Base-by-base conservation (phyloP, 2,797 vertebrate genomes). In the Hyperoplus lanceolatus region DNA sequence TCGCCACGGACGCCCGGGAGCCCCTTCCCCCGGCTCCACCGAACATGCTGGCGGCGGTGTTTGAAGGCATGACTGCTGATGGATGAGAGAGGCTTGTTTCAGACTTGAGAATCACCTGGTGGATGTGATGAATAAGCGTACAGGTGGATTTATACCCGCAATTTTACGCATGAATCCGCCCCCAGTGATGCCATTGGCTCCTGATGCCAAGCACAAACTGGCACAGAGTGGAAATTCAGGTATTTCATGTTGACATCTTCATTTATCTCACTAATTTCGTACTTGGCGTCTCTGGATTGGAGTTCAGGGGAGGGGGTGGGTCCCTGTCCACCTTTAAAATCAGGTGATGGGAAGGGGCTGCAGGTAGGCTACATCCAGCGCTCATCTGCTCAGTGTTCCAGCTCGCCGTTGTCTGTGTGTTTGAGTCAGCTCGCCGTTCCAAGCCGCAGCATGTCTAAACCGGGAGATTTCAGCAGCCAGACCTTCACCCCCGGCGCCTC, bases 21-120 rank as follows among this genome's bases (percentile, higher is more conserved):
- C 83, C 90, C 14, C 78, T 65, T 42, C 91, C 92, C 0, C 93
- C 92, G n/a, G 89, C 90, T 21, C 92, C 94, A 6, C 91, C 93
- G 29, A 86, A 94, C 89, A 95, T 70, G 45, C 91, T 94, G 7
- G 77, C 79, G 0, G 92, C 29, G 6, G 65, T 85, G 77, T 87
- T 89, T 6, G 39, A 71, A 55, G 88, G 48, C 91, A 93, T 93
- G 79, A 2, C 45, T 14, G 16, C 3, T 46, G 16, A 3, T 72
- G 73, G 57, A 41, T 61, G 39, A 14, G 46, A 60, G 18, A 50
- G 38, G 49, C 48, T 55, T 38, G 70, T 16, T 39, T 41, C 11
- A 39, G 29, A 13, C 21, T 13, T 5, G 2, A 16, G 59, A 67
- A 11, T 69, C 58, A 63, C 63, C 73, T 70, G 73, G 6, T 46